A percentile compares a stretch with the other conserved stretches of the same genome.
Conservation (phyloP, 2,113 vertebrate species). For the Isichthys henryi region DNA sequence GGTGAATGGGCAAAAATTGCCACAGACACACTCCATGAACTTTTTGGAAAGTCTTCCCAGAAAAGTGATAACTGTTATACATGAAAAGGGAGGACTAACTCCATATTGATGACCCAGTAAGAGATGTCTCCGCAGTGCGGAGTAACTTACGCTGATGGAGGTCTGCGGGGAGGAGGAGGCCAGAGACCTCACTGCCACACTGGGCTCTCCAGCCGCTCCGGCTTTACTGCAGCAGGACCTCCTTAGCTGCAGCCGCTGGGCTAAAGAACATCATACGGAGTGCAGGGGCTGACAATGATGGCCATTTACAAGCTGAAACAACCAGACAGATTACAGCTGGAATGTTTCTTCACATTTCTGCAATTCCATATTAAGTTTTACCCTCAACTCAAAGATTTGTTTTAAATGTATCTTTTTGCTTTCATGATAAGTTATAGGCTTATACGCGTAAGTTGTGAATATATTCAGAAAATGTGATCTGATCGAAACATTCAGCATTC, state of each 20-base stretch:
- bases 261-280: slow-evolving; percentile 27
- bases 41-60: background rate
- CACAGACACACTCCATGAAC: background rate
- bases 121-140: background rate
- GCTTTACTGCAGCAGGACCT: slow-evolving; percentile 40
- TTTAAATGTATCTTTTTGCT: background rate
- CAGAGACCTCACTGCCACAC: background rate
- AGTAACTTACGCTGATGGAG: slow-evolving; percentile 47
- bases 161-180: slow-evolving; percentile 39
- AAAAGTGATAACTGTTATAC: background rate
- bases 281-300: background rate
- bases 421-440: background rate
- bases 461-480: background rate
- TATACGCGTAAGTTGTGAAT: background rate
- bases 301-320: background rate
- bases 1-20: background rate
- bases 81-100: background rate
- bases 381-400: background rate
- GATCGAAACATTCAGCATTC: background rate
- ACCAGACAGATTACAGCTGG: background rate
- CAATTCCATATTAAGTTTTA: background rate
- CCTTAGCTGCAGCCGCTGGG: slow-evolving; percentile 52
- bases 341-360: background rate
- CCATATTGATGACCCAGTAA: background rate
- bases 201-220: background rate